These are phyloP conservation scores for Tinamus guttatus DNA, from an alignment of 2,113 vertebrate genomes.

Conservation along the genomic window DNA sequence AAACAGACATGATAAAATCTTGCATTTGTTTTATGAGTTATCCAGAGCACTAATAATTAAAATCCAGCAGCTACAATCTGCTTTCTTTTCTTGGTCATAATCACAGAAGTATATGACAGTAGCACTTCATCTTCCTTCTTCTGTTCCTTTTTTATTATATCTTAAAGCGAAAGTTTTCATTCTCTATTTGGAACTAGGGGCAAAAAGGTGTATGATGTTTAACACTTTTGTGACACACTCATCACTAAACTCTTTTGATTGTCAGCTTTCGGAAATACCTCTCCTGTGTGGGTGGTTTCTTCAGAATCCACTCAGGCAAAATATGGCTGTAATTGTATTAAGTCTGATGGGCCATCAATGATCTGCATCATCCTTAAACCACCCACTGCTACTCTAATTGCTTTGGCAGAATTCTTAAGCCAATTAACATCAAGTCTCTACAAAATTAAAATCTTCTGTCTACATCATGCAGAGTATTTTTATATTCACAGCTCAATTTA, in stretches of 20 bases:
- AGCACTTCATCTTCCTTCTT: background rate
- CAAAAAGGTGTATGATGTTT: background rate
- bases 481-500: constrained; percentile 34
- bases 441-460: constrained; percentile 56
- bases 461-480: constrained; percentile 5
- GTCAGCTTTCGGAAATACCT: background rate
- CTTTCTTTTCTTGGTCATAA: background rate
- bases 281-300: constrained; percentile 25
- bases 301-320: constrained; percentile 45
- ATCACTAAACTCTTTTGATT: background rate
- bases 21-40: background rate
- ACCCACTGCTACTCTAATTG: constrained; percentile 70
- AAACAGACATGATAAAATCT: background rate
- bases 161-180: background rate
- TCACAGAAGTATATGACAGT: background rate
- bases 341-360: constrained; percentile 52
- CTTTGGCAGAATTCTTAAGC: constrained; percentile 51
- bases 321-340: constrained; percentile 40
- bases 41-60: background rate
- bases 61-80: background rate
- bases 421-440: constrained; percentile 68
- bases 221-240: background rate
- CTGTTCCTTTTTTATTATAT: background rate
- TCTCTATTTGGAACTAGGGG: background rate
- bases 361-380: constrained; percentile 53